These are phyloP conservation scores for Mesoclemmys tuberculata DNA, from an alignment of 2,113 vertebrate genomes.

Conservation along the genomic window DNA sequence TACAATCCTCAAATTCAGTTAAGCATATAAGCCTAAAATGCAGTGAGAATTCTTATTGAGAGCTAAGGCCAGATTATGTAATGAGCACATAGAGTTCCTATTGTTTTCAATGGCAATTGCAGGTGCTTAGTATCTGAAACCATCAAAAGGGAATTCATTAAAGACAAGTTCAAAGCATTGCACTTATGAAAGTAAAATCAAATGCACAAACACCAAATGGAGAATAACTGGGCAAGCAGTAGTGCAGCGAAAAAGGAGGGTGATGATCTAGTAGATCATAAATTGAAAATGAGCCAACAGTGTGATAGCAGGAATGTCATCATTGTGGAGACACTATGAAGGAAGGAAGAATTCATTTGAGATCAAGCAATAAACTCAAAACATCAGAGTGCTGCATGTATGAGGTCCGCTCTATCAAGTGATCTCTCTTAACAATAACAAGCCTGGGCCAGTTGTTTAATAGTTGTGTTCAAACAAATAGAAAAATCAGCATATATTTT, in stretches of 20 bases:
- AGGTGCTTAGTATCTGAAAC: not conserved
- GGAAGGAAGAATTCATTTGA: slow-evolving; percentile 43
- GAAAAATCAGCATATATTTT: not conserved
- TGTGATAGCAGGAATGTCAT: slow-evolving; percentile 20
- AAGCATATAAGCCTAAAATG: not conserved
- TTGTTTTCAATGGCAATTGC: not conserved
- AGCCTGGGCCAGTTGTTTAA: slow-evolving; percentile 5
- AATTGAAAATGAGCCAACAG: not conserved
- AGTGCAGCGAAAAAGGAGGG: not conserved
- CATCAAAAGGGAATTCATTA: not conserved
- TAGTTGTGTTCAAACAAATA: not conserved
- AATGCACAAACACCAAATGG: not conserved
- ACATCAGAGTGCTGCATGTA: slow-evolving; percentile 33
- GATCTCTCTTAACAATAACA: slow-evolving; percentile 26
- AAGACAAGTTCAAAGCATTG: not conserved
- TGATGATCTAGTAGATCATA: not conserved
- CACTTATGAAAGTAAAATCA: not conserved
- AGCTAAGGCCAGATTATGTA: not conserved
- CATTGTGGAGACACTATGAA: slow-evolving; percentile 22
- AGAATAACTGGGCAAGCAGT: not conserved
- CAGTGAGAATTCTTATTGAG: not conserved
- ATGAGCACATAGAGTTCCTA: not conserved
- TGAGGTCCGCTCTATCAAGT: slow-evolving; percentile 25
- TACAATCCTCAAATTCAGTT: not conserved
- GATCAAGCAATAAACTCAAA: slow-evolving; percentile 54